These are phyloP conservation scores for Noctua janthina DNA, from an alignment of 2,888 invertebrate genomes.

Conservation along the genomic window DNA sequence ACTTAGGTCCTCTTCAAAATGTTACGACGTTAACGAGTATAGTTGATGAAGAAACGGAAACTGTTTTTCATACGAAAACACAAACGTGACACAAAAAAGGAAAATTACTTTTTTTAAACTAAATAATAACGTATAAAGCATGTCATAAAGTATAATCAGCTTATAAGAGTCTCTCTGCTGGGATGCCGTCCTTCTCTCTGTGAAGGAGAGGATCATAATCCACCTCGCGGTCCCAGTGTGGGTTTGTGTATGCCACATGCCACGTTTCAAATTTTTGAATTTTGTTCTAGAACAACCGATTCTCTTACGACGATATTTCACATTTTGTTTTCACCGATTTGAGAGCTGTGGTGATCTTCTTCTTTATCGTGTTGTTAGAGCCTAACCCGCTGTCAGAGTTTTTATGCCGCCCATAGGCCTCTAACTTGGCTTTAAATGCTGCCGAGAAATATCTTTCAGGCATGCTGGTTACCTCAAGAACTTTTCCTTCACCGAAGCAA, in stretches of 20 bases:
- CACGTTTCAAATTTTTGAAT: background rate
- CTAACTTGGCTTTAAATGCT: too few species aligned
- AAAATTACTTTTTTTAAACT: background rate
- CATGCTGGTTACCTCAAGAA: too few species aligned
- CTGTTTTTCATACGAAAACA: background rate
- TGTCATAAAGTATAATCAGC: background rate
- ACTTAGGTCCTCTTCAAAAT: conserved; percentile 60
- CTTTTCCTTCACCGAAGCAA: too few species aligned
- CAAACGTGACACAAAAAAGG: background rate
- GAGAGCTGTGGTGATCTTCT: background rate
- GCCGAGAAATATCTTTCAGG: too few species aligned
- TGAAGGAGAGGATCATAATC: background rate
- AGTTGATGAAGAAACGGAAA: background rate
- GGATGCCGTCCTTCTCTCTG: background rate
- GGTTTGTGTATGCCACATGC: background rate
- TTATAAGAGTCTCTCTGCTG: background rate
- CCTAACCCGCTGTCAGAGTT: too few species aligned
- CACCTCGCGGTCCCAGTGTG: background rate
- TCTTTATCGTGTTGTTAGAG: too few species aligned
- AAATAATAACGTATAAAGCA: background rate
- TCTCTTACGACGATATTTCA: background rate
- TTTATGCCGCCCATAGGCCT: too few species aligned
- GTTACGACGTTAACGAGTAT: conserved; percentile 33
- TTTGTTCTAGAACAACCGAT: background rate
- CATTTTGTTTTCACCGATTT: background rate